Evolutionary conservation across 1,140 invertebrate species (phyloP), one percentile per base, ranked within the genome.

Genomic region (Globodera rostochiensis): DNA sequence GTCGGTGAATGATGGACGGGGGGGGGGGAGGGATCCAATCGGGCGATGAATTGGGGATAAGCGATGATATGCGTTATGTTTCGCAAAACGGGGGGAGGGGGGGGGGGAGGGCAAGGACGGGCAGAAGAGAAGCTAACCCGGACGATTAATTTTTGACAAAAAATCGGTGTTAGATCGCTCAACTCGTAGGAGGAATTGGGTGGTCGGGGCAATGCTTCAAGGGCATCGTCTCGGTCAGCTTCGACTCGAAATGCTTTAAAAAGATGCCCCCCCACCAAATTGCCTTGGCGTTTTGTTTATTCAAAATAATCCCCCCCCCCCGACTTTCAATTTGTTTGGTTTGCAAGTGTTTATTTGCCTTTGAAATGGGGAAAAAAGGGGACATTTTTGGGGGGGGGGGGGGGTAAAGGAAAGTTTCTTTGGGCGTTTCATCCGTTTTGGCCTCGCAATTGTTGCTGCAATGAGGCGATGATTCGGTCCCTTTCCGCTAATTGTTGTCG

Each of bases 401-500:
- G 67, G 8, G 25, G 11, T 25, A 36, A 25, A 47, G 74, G 74
- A 25, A 71, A 11, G 53, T 53, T 53, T 53, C 53, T 9, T 53
- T 53, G 9, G 53, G 13, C 15, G 11, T 64, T 19, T 64, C 19
- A 47, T 25, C 57, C n/a, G 46, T 46, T 69, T 53, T 78, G n/a
- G 45, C 25, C 64, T 21, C 75, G 36, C 47, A 80, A 66, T 74
- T 80, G 70, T 36, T 36, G 71, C 75, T 80, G 79, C n/a, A 80
- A 21, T 9, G 60, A 64, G 49, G 57, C 60, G 60, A 80, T 80
- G 47, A 80, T 80, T 50, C 69, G 60, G 36, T 80, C 69, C 60
- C 75, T 47, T 66, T 80, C 79, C 46, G 79, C 4, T 45, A 80
- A 60, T 79, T 80, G 71, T 57, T 79, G 47, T 21, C 69, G 77